These are phyloP conservation scores for Mesoclemmys tuberculata DNA, from an alignment of 2,113 vertebrate species.

Conservation along the genomic window DNA sequence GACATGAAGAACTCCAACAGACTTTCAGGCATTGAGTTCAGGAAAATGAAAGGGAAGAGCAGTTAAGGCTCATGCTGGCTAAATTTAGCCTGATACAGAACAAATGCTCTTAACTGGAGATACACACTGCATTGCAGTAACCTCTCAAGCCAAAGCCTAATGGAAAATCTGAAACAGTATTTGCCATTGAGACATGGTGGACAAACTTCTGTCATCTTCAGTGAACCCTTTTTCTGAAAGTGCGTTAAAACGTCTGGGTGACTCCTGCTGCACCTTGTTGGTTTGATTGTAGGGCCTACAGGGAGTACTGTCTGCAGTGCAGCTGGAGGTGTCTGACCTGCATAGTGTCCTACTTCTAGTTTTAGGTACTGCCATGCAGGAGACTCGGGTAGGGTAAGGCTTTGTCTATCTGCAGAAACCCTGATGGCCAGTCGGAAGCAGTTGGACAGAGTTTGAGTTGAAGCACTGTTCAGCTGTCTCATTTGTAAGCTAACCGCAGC, in stretches of 20 bases:
- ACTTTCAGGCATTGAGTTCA: neutral
- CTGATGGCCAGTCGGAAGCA: accelerated
- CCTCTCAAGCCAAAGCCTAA: neutral
- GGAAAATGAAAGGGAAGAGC: neutral
- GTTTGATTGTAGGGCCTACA: neutral
- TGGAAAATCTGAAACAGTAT: neutral
- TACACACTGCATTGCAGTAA: neutral
- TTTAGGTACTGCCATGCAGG: accelerated
- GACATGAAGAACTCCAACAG: neutral
- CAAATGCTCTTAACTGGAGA: neutral
- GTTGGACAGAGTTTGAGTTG: accelerated
- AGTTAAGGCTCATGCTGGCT: accelerated
- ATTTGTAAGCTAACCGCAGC: neutral
- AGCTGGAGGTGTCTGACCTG: neutral
- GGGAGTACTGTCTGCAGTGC: neutral
- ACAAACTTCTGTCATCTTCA: neutral
- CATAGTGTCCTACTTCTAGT: accelerated
- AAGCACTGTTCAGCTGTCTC: neutral
- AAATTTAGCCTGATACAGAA: neutral
- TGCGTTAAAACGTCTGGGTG: neutral
- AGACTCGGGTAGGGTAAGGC: neutral
- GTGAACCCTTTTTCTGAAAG: neutral
- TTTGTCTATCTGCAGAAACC: neutral
- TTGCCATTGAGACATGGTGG: neutral
- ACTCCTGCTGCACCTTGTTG: neutral